These are phyloP conservation scores for Macaca mulatta DNA, from an alignment of 2,113 vertebrate genomes.

Conservation along the genomic window DNA sequence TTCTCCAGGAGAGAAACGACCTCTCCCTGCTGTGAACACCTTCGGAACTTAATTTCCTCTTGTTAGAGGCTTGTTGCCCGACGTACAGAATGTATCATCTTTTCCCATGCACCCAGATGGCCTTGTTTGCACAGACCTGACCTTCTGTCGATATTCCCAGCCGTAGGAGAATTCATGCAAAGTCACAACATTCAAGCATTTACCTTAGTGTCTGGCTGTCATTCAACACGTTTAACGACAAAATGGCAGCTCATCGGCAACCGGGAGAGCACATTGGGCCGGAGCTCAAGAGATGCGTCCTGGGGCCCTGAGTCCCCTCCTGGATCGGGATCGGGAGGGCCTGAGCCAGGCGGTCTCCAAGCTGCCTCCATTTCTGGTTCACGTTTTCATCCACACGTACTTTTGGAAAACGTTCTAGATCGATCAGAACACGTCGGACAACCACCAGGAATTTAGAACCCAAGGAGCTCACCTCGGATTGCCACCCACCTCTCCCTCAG, in stretches of 20 bases:
- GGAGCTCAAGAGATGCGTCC: neutral
- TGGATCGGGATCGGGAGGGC: rapidly evolving
- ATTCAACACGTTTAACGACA: rapidly evolving
- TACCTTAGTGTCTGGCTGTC: rapidly evolving
- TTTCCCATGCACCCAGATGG: rapidly evolving
- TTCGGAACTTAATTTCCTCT: too few species aligned
- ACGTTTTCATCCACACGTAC: rapidly evolving
- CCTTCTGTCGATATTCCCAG: neutral
- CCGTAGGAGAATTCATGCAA: neutral
- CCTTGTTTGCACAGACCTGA: rapidly evolving
- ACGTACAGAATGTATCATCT: rapidly evolving
- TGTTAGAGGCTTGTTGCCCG: rapidly evolving
- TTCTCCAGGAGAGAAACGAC: rapidly evolving
- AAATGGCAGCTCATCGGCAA: rapidly evolving
- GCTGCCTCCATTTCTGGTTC: neutral
- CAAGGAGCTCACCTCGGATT: rapidly evolving
- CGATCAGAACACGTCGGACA: rapidly evolving
- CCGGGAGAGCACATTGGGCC: rapidly evolving
- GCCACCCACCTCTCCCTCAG: neutral
- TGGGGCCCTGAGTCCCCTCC: rapidly evolving
- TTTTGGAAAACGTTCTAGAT: neutral
- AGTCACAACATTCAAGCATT: rapidly evolving
- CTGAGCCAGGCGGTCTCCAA: rapidly evolving
- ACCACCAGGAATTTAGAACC: rapidly evolving
- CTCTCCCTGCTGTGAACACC: too few species aligned